Percentiles rank a stretch among this genome's conserved stretches.
Evolutionary conservation across 2,797 vertebrate species (phyloP).

Genomic region (Pangasius macronema): DNA sequence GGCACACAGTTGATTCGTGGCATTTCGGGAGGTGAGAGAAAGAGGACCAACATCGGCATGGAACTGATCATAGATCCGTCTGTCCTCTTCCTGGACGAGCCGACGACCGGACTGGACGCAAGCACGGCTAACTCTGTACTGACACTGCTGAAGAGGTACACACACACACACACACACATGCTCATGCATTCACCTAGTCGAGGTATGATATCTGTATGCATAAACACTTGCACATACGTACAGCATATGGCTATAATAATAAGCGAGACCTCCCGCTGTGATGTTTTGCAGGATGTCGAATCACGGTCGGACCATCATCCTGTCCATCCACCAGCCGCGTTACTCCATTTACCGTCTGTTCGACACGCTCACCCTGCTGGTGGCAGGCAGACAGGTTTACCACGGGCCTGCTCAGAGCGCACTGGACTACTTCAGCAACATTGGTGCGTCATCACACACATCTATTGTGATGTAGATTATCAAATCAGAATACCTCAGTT

Average conservation of each 20-base stretch:
- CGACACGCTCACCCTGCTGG: slow-evolving; percentile 77
- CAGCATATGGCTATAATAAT: neutral
- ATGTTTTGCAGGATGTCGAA: slow-evolving; percentile 65
- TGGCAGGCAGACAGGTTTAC: slow-evolving; percentile 73
- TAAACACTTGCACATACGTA: neutral
- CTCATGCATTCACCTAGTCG: neutral
- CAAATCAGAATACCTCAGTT: neutral
- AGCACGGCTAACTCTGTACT: slow-evolving; percentile 81
- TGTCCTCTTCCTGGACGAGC: slow-evolving; percentile 82
- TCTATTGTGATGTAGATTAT: neutral
- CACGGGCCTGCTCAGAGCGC: slow-evolving; percentile 68
- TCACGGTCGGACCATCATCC: slow-evolving; percentile 74
- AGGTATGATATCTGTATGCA: slow-evolving; percentile 54
- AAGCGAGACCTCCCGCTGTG: neutral
- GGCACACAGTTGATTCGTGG: slow-evolving; percentile 81
- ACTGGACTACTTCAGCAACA: slow-evolving; percentile 72
- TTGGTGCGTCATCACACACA: slow-evolving; percentile 62
- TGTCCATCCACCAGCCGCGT: slow-evolving; percentile 82
- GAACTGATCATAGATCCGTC: slow-evolving; percentile 82
- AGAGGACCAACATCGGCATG: slow-evolving; percentile 83
- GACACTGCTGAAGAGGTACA: slow-evolving; percentile 78
- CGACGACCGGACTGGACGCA: slow-evolving; percentile 80
- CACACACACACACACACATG: neutral
- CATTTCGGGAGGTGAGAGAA: slow-evolving; percentile 81
- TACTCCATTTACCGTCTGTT: slow-evolving; percentile 79